phyloP scores from a whole-genome alignment of 2,888 invertebrate species.

The Ypsolopha scabrella region DNA sequence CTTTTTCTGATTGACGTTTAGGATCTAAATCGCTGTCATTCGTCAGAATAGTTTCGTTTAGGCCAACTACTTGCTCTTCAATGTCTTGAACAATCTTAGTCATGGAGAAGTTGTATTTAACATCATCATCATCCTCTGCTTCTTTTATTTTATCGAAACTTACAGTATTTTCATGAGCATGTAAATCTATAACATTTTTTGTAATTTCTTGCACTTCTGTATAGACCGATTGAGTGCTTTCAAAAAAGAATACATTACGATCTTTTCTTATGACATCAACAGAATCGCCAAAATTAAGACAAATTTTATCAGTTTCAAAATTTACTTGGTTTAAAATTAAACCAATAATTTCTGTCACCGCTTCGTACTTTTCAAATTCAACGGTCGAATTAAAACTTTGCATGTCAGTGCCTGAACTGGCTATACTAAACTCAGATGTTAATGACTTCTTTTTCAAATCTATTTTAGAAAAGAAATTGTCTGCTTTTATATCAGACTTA shows the following conservation, averaged over 20 bases:
- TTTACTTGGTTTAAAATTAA: constrained; percentile 33
- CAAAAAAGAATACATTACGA: background rate
- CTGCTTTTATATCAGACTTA: background rate
- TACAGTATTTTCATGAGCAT: background rate
- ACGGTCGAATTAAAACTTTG: constrained; percentile 47
- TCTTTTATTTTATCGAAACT: constrained; percentile 7
- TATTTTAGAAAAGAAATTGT: background rate
- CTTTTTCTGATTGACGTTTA: constrained; percentile 21
- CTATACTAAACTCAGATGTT: constrained; percentile 21
- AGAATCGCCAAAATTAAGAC: background rate
- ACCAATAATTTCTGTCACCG: constrained; percentile 36
- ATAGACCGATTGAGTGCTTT: background rate
- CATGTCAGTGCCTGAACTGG: constrained; percentile 26
- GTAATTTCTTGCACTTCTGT: no score
- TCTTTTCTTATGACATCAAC: background rate
- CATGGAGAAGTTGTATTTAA: constrained; percentile 46
- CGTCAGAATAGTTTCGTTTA: constrained; percentile 34
- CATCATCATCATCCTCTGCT: constrained; percentile 8
- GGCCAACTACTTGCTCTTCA: constrained; percentile 22
- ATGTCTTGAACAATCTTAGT: constrained; percentile 38
- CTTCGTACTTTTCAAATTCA: constrained; percentile 56
- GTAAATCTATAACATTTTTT: background rate
- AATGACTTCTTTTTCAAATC: background rate
- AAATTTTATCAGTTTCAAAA: constrained; percentile 10
- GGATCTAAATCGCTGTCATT: constrained; percentile 32